A percentile compares a stretch with the other conserved stretches of the same genome.
phyloP scores from a whole-genome alignment of 2,888 invertebrate species.

The Tricholauxania praeusta region DNA sequence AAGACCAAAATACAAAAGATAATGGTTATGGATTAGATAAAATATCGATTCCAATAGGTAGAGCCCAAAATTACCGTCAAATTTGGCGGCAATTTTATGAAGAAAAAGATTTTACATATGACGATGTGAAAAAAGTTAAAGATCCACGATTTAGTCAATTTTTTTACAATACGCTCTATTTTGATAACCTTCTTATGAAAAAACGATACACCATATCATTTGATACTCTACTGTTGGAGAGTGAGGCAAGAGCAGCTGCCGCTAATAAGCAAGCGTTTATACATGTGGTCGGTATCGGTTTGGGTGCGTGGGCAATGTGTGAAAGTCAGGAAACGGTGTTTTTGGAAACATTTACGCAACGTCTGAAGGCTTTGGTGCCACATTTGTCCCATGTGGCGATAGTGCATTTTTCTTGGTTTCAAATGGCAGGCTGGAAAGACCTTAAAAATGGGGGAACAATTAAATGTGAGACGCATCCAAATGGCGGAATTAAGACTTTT shows the following conservation, averaged over 20 bases:
- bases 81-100: slow-evolving; percentile 59
- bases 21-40: slow-evolving; percentile 67
- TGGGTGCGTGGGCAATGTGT: slow-evolving; percentile 77
- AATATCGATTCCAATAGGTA: slow-evolving; percentile 36
- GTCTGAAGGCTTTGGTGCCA: slow-evolving; percentile 70
- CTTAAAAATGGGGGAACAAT: slow-evolving; percentile 68
- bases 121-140: slow-evolving; percentile 52
- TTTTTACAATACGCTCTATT: slow-evolving; percentile 57
- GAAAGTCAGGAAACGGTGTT: slow-evolving; percentile 75
- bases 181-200: slow-evolving; percentile 64
- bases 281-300: slow-evolving; percentile 76
- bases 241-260: slow-evolving; percentile 71
- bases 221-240: slow-evolving; percentile 75
- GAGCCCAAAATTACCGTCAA: slow-evolving; percentile 53
- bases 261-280: slow-evolving; percentile 72
- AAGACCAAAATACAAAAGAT: slow-evolving; percentile 69
- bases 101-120: slow-evolving; percentile 53
- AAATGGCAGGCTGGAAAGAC: slow-evolving; percentile 67
- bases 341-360: slow-evolving; percentile 73
- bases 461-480: slow-evolving; percentile 55
- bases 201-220: slow-evolving; percentile 71
- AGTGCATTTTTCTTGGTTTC: slow-evolving; percentile 77
- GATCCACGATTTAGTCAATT: slow-evolving; percentile 57
- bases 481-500: slow-evolving; percentile 70
- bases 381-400: slow-evolving; percentile 72